A percentile compares a stretch with the other conserved stretches of the same genome.
phyloP scores from a whole-genome alignment of 2,888 invertebrate species.

The Xestia rhomboidea region DNA sequence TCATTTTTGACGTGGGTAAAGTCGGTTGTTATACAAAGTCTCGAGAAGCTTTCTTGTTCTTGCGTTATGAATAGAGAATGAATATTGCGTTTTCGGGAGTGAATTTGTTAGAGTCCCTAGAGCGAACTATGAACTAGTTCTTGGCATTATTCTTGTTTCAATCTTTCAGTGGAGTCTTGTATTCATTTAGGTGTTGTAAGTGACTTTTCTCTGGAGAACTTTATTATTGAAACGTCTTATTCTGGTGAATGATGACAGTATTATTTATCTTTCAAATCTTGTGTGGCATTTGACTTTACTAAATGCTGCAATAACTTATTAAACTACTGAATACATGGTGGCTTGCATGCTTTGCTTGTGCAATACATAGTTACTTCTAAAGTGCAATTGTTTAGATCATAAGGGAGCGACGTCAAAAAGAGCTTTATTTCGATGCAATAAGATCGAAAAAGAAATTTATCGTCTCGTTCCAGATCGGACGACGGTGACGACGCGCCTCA shows the following conservation, averaged over 20 bases:
- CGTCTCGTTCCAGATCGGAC: no score
- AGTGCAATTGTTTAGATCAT: no score
- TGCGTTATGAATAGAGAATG: conserved; percentile 64
- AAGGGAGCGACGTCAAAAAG: no score
- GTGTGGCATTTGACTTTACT: neutral
- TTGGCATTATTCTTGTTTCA: conserved; percentile 41
- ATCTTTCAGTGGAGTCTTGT: conserved; percentile 33
- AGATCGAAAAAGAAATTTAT: no score
- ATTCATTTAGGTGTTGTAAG: conserved; percentile 13
- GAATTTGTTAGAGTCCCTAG: conserved; percentile 44
- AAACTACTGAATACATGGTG: no score
- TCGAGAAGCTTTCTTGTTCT: conserved; percentile 49
- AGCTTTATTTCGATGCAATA: no score
- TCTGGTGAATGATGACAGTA: neutral
- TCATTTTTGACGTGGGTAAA: conserved; percentile 76
- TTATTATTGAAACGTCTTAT: neutral
- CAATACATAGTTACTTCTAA: no score
- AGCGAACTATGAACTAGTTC: conserved; percentile 17
- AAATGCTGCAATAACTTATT: no score
- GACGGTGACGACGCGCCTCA: no score
- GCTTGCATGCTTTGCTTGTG: no score
- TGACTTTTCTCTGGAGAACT: conserved; percentile 5
- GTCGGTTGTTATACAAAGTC: conserved; percentile 53
- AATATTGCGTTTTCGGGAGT: conserved; percentile 54
- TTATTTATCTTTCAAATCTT: neutral